Conservation (phyloP, 2,888 invertebrate genomes). For the Malthinus flaveolus region DNA sequence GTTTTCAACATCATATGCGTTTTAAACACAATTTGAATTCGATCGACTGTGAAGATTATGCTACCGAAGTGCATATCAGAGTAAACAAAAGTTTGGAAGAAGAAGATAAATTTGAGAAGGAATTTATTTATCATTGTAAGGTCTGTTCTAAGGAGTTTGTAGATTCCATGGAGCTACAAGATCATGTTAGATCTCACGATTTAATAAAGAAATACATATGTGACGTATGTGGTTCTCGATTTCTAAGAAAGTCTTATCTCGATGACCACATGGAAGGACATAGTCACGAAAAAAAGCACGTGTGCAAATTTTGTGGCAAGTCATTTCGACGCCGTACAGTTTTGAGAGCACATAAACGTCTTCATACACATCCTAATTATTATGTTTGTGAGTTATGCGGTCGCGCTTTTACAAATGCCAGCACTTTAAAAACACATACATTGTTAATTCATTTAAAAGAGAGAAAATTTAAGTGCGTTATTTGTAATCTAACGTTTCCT, state of each 20-base stretch:
- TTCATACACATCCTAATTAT: constrained; percentile 41
- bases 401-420: constrained; percentile 40
- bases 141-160: constrained; percentile 23
- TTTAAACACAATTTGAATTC: constrained; percentile 18
- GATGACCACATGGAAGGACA: constrained; percentile 37
- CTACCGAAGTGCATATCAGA: constrained; percentile 10
- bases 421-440: constrained; percentile 42
- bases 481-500: constrained; percentile 41
- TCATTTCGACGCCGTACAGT: constrained; percentile 41
- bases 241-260: constrained; percentile 32
- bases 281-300: constrained; percentile 34
- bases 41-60: constrained; percentile 15
- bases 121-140: constrained; percentile 14
- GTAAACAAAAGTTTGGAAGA: neutral
- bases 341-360: constrained; percentile 38
- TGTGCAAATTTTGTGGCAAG: constrained; percentile 41
- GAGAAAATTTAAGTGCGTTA: constrained; percentile 39
- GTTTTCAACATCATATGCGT: constrained; percentile 25
- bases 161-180: constrained; percentile 9
- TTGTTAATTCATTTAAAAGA: constrained; percentile 39
- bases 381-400: constrained; percentile 44
- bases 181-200: constrained; percentile 20
- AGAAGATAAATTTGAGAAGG: neutral
- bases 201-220: constrained; percentile 30
- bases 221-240: constrained; percentile 31